phyloP scores from a whole-genome alignment of 2,113 vertebrate species.

The Lampris incognitus region DNA sequence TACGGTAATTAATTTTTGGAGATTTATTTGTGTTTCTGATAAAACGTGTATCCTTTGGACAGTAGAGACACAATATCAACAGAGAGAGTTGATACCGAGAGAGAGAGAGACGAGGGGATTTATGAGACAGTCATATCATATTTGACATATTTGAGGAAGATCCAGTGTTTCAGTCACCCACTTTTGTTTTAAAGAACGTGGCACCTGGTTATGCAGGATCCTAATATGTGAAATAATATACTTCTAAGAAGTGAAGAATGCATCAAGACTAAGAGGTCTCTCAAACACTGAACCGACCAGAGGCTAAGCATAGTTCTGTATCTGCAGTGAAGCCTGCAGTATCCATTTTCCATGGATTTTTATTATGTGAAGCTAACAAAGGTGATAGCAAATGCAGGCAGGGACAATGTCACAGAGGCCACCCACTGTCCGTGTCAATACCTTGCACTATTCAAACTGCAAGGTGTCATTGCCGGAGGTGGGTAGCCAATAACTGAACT shows the following conservation, averaged over 20 bases:
- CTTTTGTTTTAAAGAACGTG: background rate
- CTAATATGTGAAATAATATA: too few relatives aligned
- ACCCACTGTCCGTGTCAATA: slow-evolving; percentile 55
- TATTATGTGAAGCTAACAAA: slow-evolving; percentile 10
- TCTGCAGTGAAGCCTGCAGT: background rate
- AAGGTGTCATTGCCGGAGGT: slow-evolving; percentile 48
- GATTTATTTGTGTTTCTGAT: too few relatives aligned
- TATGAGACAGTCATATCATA: background rate
- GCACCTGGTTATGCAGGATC: too few relatives aligned
- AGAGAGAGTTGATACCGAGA: too few relatives aligned
- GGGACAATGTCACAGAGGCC: slow-evolving; percentile 30
- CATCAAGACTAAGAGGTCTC: background rate
- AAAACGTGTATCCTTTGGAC: too few relatives aligned
- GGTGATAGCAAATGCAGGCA: slow-evolving; percentile 38
- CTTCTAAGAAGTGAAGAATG: background rate
- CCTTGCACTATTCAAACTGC: slow-evolving; percentile 28
- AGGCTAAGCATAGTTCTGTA: background rate
- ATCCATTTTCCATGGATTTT: background rate
- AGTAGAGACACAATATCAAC: too few relatives aligned
- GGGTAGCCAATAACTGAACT: slow-evolving; percentile 51
- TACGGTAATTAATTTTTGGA: too few relatives aligned
- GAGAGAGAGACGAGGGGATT: slow-evolving; percentile 2
- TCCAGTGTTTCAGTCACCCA: too few relatives aligned
- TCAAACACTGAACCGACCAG: background rate
- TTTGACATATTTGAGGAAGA: too few relatives aligned